Evolutionary conservation across 2,797 vertebrate species (phyloP).

Genomic region (Falco rusticolus): DNA sequence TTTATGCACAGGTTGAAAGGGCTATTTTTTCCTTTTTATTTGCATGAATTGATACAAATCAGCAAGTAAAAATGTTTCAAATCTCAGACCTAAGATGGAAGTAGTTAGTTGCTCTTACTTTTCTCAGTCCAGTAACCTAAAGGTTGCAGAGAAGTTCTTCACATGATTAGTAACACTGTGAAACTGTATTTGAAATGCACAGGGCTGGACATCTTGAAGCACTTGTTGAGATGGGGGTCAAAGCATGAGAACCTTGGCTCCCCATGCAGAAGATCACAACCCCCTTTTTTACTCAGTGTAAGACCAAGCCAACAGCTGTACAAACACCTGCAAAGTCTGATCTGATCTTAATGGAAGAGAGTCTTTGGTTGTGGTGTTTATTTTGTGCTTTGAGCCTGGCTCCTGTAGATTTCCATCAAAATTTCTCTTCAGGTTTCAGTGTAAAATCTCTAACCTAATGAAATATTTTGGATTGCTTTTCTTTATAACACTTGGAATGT

Average conservation of each 20-base stretch:
- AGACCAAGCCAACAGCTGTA: conserved; percentile 51
- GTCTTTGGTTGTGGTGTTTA: conserved; percentile 33
- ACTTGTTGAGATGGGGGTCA: conserved; percentile 30
- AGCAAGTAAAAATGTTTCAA: neutral
- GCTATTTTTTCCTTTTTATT: neutral
- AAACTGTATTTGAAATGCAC: neutral
- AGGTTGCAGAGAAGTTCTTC: neutral
- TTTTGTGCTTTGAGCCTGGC: conserved; percentile 56
- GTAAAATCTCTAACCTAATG: conserved; percentile 22
- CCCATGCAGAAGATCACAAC: conserved; percentile 41
- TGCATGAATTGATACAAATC: neutral
- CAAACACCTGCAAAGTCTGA: conserved; percentile 56
- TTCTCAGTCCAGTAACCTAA: neutral
- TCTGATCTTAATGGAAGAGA: conserved; percentile 37
- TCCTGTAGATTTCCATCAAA: conserved; percentile 51
- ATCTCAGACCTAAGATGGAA: neutral
- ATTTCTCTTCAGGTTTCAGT: conserved; percentile 46
- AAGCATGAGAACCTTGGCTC: conserved; percentile 26
- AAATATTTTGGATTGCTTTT: conserved; percentile 12
- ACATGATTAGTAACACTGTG: neutral
- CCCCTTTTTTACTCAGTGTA: neutral
- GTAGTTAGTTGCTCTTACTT: neutral
- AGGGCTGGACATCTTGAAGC: conserved; percentile 31
- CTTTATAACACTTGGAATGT: neutral
- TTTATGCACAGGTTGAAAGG: neutral